A percentile compares a stretch with the other conserved stretches of the same genome.
Conservation (phyloP, 2,113 vertebrate species). For the Eulacestoma nigropectus region DNA sequence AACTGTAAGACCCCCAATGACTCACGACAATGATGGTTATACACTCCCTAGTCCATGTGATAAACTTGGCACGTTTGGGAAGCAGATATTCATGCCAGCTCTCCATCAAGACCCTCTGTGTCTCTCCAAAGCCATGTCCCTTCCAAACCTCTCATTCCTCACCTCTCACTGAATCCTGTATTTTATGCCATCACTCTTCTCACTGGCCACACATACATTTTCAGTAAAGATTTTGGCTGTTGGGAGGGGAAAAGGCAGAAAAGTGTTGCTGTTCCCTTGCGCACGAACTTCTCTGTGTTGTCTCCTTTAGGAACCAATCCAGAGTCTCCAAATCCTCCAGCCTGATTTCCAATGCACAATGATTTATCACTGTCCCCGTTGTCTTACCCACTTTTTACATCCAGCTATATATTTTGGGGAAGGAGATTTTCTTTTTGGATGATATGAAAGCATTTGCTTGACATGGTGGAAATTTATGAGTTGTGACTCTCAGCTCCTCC, state of each 20-base stretch:
- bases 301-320: background rate
- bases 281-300: background rate
- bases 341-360: background rate
- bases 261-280: background rate
- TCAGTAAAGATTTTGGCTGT: background rate
- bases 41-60: background rate
- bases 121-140: background rate
- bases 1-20: background rate
- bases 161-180: background rate
- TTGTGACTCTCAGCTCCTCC: background rate
- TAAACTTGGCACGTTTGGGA: background rate
- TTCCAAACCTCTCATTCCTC: background rate
- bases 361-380: constrained; percentile 4
- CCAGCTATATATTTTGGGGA: constrained; percentile 24
- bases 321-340: background rate
- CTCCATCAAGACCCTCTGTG: background rate
- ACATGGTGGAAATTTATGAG: constrained; percentile 58
- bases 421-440: constrained; percentile 51
- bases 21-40: background rate
- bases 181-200: background rate
- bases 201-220: background rate
- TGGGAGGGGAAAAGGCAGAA: background rate
- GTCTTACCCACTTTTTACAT: background rate
- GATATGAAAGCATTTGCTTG: constrained; percentile 56
- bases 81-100: background rate